Percentiles rank a stretch among this genome's conserved stretches.
phyloP scores from a whole-genome alignment of 2,888 invertebrate genomes.

The Sarcophaga variegata region DNA sequence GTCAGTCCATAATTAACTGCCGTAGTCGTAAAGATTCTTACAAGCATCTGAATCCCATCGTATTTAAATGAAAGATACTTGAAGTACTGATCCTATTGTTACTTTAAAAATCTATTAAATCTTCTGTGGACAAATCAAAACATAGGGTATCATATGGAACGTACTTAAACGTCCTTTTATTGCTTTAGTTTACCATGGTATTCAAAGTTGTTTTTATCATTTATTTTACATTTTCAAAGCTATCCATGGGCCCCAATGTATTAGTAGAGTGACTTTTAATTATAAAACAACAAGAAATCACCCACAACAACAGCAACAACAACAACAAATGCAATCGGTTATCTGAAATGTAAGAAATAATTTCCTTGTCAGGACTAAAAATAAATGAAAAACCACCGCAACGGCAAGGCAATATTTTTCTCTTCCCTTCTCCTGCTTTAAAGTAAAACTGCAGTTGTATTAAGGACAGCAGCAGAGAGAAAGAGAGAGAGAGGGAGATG shows the following conservation, averaged over 20 bases:
- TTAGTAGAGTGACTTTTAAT: constrained; percentile 47
- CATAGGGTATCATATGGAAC: too few relatives aligned
- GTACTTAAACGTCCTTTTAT: not conserved
- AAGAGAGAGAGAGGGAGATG: too few relatives aligned
- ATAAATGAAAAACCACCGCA: constrained; percentile 34
- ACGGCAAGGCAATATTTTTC: too few relatives aligned
- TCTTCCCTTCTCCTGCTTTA: not conserved
- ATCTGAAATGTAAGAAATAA: constrained; percentile 16
- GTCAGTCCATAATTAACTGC: too few relatives aligned
- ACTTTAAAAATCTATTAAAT: too few relatives aligned
- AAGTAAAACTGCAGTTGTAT: not conserved
- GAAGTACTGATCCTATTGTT: too few relatives aligned
- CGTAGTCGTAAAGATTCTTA: too few relatives aligned
- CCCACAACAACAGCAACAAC: not conserved
- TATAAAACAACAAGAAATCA: constrained; percentile 46
- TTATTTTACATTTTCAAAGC: not conserved
- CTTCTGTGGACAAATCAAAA: too few relatives aligned
- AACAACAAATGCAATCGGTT: constrained; percentile 10
- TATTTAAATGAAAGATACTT: too few relatives aligned
- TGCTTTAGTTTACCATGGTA: not conserved
- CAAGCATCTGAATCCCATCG: too few relatives aligned
- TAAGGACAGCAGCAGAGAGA: not conserved
- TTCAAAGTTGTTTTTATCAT: not conserved
- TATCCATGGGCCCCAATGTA: not conserved
- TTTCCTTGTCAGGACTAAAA: constrained; percentile 47